Evolutionary conservation across 1,140 invertebrate genomes (phyloP).

Genomic region (Arion vulgaris): DNA sequence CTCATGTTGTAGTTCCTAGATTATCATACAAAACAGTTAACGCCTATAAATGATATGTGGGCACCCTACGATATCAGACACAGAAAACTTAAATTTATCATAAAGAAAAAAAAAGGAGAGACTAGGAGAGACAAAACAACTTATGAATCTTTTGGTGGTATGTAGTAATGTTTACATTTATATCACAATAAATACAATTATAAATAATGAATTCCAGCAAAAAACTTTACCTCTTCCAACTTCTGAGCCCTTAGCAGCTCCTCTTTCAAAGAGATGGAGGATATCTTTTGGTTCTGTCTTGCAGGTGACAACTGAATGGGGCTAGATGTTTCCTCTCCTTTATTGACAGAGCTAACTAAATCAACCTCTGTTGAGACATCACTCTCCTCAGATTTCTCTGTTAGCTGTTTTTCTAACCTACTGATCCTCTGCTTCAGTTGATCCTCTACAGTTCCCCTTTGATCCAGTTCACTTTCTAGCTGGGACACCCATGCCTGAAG

Average conservation of each 20-base stretch:
- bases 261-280: slow-evolving; percentile 51
- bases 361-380: background rate
- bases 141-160: too few species aligned
- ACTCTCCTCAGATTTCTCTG: slow-evolving; percentile 33
- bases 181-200: too few species aligned
- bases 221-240: slow-evolving; percentile 54
- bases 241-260: slow-evolving; percentile 46
- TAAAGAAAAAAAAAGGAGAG: background rate
- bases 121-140: slow-evolving; percentile 10
- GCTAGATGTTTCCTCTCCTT: background rate
- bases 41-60: too few species aligned
- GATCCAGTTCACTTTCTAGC: slow-evolving; percentile 81
- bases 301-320: slow-evolving; percentile 2
- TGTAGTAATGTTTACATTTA: too few species aligned
- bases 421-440: slow-evolving; percentile 41
- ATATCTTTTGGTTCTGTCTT: background rate
- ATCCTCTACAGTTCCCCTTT: slow-evolving; percentile 38
- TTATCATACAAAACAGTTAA: too few species aligned
- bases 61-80: background rate
- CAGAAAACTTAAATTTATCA: background rate
- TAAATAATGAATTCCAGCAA: too few species aligned
- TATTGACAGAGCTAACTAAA: background rate
- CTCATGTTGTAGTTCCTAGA: slow-evolving; percentile 84
- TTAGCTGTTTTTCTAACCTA: slow-evolving; percentile 45
- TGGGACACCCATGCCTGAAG: slow-evolving; percentile 81